phyloP scores from a whole-genome alignment of 2,797 vertebrate genomes.

The Knipowitschia caucasica region DNA sequence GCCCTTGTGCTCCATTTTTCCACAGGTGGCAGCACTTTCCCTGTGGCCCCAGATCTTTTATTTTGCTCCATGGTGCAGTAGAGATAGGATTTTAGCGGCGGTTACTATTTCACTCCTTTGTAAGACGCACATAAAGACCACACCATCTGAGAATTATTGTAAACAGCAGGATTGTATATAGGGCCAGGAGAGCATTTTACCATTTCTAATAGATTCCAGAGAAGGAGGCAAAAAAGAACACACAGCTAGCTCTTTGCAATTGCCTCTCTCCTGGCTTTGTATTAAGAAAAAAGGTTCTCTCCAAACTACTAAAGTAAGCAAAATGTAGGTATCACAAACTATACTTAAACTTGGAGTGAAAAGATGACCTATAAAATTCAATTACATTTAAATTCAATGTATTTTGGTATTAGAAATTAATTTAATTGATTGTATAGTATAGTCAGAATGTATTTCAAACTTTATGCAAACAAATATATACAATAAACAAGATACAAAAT shows the following conservation, averaged over 20 bases:
- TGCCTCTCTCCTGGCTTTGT: not conserved
- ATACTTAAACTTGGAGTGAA: too few relatives aligned
- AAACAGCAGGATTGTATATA: constrained; percentile 65
- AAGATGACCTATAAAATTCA: too few relatives aligned
- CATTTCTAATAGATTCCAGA: constrained; percentile 49
- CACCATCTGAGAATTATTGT: constrained; percentile 55
- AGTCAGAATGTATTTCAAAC: too few relatives aligned
- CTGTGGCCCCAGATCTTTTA: constrained; percentile 18
- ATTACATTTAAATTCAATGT: too few relatives aligned
- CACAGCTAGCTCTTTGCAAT: not conserved
- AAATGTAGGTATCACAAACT: too few relatives aligned
- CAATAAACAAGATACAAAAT: too few relatives aligned
- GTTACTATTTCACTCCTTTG: constrained; percentile 28
- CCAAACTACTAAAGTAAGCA: too few relatives aligned
- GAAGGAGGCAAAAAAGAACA: constrained; percentile 21
- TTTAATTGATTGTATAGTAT: too few relatives aligned
- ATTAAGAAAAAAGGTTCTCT: too few relatives aligned
- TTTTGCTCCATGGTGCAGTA: constrained; percentile 17
- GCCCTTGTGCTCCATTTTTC: constrained; percentile 22
- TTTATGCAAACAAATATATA: too few relatives aligned
- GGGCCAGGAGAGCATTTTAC: constrained; percentile 33
- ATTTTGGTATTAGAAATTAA: too few relatives aligned
- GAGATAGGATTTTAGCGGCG: constrained; percentile 18
- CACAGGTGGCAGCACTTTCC: constrained; percentile 19
- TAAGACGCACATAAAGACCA: constrained; percentile 47